Conservation (phyloP, 2,888 invertebrate genomes). For the Galerucella calmariensis region DNA sequence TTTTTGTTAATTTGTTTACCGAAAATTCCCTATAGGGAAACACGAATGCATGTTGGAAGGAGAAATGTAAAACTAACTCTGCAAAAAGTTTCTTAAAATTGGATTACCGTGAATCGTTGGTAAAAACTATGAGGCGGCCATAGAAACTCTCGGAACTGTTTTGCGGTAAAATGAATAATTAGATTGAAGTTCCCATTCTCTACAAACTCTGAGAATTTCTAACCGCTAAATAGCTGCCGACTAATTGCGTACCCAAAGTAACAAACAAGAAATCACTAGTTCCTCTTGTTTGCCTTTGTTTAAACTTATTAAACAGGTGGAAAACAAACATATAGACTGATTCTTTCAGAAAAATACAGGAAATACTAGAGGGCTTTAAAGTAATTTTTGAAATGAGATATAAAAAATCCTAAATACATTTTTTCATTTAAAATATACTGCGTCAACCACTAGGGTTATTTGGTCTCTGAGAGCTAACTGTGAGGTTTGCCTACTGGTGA, state of each 20-base stretch:
- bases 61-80: constrained; percentile 15
- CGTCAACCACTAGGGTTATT: too few relatives aligned
- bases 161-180: constrained; percentile 37
- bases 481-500: too few relatives aligned
- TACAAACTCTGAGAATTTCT: constrained; percentile 32
- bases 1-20: constrained; percentile 15
- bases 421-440: too few relatives aligned
- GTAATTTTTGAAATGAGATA: too few relatives aligned
- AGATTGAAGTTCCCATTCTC: constrained; percentile 35
- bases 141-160: constrained; percentile 33
- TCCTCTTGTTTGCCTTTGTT: constrained; percentile 34
- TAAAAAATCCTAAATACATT: too few relatives aligned
- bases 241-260: constrained; percentile 44
- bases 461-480: too few relatives aligned
- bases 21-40: background rate
- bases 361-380: background rate
- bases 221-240: constrained; percentile 40
- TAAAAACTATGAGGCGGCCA: constrained; percentile 32
- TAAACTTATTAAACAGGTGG: constrained; percentile 34
- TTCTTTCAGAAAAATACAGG: constrained; percentile 1
- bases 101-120: constrained; percentile 31
- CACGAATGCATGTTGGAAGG: background rate
- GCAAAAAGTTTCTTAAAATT: constrained; percentile 30
- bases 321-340: constrained; percentile 28
- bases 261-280: constrained; percentile 41